Base-by-base conservation (phyloP, 1,140 invertebrate species). In the Myzus persicae region DNA sequence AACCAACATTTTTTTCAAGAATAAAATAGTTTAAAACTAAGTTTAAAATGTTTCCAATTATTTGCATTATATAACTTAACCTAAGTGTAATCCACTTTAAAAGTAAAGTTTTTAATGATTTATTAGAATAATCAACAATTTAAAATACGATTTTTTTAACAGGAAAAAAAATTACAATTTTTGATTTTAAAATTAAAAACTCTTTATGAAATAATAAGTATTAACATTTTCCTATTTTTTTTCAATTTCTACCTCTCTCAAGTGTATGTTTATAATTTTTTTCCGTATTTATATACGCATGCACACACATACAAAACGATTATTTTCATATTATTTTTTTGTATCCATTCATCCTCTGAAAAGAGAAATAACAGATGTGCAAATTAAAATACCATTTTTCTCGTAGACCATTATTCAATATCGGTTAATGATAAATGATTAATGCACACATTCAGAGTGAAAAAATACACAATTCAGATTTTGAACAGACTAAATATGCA, bases 351-450 rank as follows among this genome's bases (percentile, higher is more conserved):
- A 51, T 89, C 46, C 14, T 51, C 46, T 38, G 46, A 51, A 38
- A 38, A 89, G 46, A 51, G 46, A 46, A 88, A 88, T n/a, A 89
- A 51, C 87, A 89, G 87, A 51, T 89, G 87, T 38, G 46, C 87
- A 89, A 89, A 89, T 89, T 89, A 89, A 89, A 89, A 89, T 20
- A 51, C n/a, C 87, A 89, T 89, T 89, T 89, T 89, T 89, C 87
- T 51, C 87, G 46, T 51, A 51, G 46, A 89, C n/a, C 20, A 44
- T 89, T 36, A 44, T 89, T 36, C n/a, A 51, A 89, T 89, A 89
- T 89, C 36, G 87, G 46, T 51, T 89, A 38, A 89, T 36, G 87
- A 48, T 36, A 88, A 18, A 84, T 84, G 40, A 76, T 76, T n/a
- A 40, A 84, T 40, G 38, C 82, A 26, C 11, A 24, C 44, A 46